A percentile compares a stretch with the other conserved stretches of the same genome.
Evolutionary conservation across 2,113 vertebrate species (phyloP).

Genomic region (Pygoscelis antarcticus): DNA sequence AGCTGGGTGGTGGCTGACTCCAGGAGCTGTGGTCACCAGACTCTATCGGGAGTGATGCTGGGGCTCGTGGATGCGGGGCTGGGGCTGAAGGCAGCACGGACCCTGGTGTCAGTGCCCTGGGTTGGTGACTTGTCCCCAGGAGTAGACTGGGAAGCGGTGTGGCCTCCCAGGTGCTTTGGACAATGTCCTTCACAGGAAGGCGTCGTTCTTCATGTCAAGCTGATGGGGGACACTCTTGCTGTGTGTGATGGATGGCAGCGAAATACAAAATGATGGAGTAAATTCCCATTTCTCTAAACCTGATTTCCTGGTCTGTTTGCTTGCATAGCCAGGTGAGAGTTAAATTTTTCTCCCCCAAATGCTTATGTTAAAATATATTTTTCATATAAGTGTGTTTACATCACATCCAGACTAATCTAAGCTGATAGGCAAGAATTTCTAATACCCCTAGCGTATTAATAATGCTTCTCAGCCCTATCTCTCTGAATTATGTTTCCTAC

Average conservation of each 20-base stretch:
- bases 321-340: background rate
- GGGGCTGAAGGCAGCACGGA: background rate
- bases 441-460: background rate
- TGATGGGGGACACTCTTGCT: background rate
- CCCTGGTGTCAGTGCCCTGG: background rate
- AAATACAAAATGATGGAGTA: background rate
- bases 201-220: background rate
- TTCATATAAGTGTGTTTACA: background rate
- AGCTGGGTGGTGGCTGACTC: background rate
- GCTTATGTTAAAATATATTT: background rate
- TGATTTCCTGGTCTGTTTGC: background rate
- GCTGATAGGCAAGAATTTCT: background rate
- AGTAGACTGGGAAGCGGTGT: background rate
- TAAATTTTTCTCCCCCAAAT: background rate
- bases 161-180: background rate
- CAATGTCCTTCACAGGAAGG: background rate
- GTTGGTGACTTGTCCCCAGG: background rate
- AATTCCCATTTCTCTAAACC: background rate
- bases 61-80: accelerated
- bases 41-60: background rate
- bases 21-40: background rate
- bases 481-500: background rate
- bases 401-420: background rate
- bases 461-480: background rate
- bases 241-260: background rate